Evolutionary conservation across 2,888 invertebrate species (phyloP), one percentile per base, ranked within the genome.

Genomic region (Drosophila silvestris): DNA sequence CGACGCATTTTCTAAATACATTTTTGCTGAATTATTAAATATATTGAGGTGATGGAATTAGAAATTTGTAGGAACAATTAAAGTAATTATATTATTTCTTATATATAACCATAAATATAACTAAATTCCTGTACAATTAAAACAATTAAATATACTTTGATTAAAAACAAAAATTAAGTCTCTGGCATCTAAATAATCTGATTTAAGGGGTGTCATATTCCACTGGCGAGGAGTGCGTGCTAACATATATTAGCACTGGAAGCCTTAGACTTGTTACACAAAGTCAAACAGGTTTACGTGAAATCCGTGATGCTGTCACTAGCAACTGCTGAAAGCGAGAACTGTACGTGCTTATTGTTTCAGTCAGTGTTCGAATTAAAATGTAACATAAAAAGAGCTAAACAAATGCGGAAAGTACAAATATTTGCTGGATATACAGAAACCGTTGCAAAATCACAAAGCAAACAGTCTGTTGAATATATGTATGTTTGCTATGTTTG

Each of bases 381-480:
- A 50, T 70, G 65, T 68, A 69, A 26, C 78, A 66, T 54, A 69
- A 54, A 51, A 53, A 51, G 62, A 64, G 52, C 50, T 59, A 61
- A 70, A 51, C 59, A 67, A 65, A 73, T 66, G 57, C 47, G 71
- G 54, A 35, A 64, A 32, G 51, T 67, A 57, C 75, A 83, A 81
- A 85, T 83, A 86, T 89, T 87, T 85, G 82, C 70, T 32, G 7
- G 35, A 61, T 56, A 53, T 26, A 72, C 54, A 66, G 19, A 57
- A 58, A 57, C 64, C 35, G 39, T 57, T 56, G 60, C 75, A 69
- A 56, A 67, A 72, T 84, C 78, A 58, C 74, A 84, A 56, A 41
- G 57, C 74, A 79, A 76, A 81, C 79, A 73, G 67, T 77, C 71
- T 41, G 66, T 39, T 50, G 30, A 33, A 54, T 37, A 57, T 71